These are phyloP conservation scores for Sigmodon hispidus DNA, from an alignment of 2,113 vertebrate species.

Conservation along the genomic window DNA sequence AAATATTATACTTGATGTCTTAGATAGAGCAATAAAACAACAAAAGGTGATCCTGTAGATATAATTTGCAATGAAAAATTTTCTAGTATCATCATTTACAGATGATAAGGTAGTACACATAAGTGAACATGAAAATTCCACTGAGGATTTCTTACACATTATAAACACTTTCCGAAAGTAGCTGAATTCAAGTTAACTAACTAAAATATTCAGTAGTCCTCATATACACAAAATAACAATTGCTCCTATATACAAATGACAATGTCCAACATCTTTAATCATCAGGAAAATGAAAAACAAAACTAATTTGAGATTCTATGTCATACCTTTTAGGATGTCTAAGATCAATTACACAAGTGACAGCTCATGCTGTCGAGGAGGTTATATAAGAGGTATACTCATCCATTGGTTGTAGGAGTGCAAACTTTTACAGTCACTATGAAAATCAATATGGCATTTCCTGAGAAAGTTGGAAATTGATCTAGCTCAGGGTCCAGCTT, in stretches of 20 bases:
- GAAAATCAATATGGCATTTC: background rate
- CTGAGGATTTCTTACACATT: too few relatives aligned
- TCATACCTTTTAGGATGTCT: background rate
- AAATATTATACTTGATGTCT: too few relatives aligned
- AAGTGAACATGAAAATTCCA: too few relatives aligned
- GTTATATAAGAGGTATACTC: too few relatives aligned
- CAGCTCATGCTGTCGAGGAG: background rate
- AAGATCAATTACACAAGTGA: background rate
- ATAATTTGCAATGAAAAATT: too few relatives aligned
- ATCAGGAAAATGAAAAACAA: background rate
- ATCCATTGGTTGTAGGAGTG: background rate
- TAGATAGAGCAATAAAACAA: too few relatives aligned
- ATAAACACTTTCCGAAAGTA: too few relatives aligned
- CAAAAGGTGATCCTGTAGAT: too few relatives aligned
- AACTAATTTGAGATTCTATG: background rate
- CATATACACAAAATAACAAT: background rate
- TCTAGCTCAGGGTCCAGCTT: too few relatives aligned
- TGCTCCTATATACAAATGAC: background rate
- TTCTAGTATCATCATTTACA: too few relatives aligned
- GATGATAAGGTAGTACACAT: too few relatives aligned
- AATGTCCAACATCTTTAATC: background rate
- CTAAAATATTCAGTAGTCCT: background rate
- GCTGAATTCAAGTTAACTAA: background rate
- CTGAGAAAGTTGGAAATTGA: background rate
- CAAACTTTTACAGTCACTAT: background rate